Evolutionary conservation across 2,113 vertebrate genomes (phyloP).

Genomic region (Ibidorhyncha struthersii): DNA sequence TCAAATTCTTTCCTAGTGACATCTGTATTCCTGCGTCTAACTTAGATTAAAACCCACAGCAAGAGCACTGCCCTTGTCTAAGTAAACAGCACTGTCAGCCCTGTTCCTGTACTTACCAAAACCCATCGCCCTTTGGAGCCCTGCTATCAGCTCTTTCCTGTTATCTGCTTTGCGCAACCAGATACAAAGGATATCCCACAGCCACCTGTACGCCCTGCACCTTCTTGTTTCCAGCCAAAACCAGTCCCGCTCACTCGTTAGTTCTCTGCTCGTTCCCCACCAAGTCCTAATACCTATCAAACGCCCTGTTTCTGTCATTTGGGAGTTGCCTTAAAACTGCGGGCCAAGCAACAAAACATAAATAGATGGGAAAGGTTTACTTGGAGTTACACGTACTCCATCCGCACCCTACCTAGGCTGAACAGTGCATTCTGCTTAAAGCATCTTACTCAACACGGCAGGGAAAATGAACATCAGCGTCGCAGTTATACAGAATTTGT

Average conservation of each 20-base stretch:
- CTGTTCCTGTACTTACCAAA: not conserved
- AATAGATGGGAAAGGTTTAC: not conserved
- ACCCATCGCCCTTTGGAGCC: not conserved
- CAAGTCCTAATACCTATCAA: not conserved
- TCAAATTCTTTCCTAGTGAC: slow-evolving; percentile 41
- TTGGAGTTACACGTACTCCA: rapidly evolving
- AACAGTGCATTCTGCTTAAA: not conserved
- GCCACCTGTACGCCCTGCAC: not conserved
- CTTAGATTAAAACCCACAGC: not conserved
- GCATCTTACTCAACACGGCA: not conserved
- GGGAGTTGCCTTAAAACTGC: not conserved
- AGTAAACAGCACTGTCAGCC: not conserved
- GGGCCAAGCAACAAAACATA: not conserved
- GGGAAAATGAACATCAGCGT: not conserved
- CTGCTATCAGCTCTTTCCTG: not conserved
- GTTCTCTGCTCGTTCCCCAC: not conserved
- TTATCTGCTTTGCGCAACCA: not conserved
- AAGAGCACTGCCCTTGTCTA: not conserved
- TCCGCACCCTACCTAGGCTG: not conserved
- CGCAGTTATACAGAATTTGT: not conserved
- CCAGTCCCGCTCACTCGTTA: rapidly evolving
- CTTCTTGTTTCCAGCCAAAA: not conserved
- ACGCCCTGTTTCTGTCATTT: not conserved
- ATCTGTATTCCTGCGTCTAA: slow-evolving; percentile 12
- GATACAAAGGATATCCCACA: not conserved